Conservation (phyloP, 2,888 invertebrate genomes). For the Cyclophora punctaria region DNA sequence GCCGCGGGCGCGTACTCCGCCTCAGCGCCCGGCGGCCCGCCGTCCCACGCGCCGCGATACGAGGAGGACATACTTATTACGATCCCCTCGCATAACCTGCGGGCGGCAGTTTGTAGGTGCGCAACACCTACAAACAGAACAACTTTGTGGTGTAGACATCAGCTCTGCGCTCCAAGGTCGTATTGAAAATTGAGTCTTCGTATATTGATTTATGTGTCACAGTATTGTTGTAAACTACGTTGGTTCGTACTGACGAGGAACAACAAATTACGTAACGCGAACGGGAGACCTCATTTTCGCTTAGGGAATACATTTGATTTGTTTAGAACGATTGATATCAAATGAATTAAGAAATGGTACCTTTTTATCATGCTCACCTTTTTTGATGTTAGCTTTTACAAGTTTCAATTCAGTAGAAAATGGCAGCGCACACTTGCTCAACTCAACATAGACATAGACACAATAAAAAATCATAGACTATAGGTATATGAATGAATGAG, state of each 20-base stretch:
- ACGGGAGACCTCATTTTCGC: conserved; percentile 35
- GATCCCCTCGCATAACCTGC: conserved; percentile 67
- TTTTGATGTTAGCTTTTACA: conserved; percentile 36
- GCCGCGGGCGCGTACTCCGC: conserved; percentile 60
- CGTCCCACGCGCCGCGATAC: conserved; percentile 69
- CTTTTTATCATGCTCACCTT: conserved; percentile 62
- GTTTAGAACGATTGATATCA: conserved; percentile 28
- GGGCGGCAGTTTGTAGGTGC: conserved; percentile 75
- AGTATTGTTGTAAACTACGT: conserved; percentile 45
- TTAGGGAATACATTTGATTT: conserved; percentile 34
- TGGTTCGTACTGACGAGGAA: conserved; percentile 43
- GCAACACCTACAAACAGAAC: conserved; percentile 81
- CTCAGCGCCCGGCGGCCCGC: conserved; percentile 72
- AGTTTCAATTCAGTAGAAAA: conserved; percentile 49
- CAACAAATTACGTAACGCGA: conserved; percentile 71
- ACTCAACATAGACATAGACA: conserved; percentile 14
- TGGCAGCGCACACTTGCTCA: conserved; percentile 62
- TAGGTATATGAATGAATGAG: too few species aligned
- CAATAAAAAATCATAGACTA: conserved; percentile 1
- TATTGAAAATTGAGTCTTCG: conserved; percentile 37
- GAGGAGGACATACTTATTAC: conserved; percentile 67
- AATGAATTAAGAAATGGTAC: conserved; percentile 36
- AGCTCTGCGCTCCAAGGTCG: conserved; percentile 51
- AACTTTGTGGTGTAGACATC: conserved; percentile 79
- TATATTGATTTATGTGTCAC: conserved; percentile 38